phyloP scores from a whole-genome alignment of 2,797 vertebrate genomes.

The Pelodytes ibericus region DNA sequence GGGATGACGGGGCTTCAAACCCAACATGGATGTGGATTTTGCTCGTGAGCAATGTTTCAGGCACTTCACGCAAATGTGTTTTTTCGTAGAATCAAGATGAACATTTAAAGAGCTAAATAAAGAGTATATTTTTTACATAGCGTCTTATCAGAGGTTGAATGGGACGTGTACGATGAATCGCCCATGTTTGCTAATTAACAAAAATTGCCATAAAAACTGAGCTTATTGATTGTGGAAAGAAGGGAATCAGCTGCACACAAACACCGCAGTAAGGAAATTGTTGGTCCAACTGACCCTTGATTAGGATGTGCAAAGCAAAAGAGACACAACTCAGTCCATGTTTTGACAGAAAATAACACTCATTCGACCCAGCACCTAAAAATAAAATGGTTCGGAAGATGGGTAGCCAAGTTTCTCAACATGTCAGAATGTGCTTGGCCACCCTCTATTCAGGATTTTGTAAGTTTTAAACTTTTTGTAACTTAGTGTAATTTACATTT shows the following conservation, averaged over 20 bases:
- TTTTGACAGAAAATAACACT: too few species aligned
- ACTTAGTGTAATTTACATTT: constrained; percentile 81
- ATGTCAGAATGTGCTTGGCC: too few species aligned
- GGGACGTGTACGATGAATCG: constrained; percentile 57
- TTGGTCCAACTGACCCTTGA: too few species aligned
- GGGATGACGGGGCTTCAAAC: constrained; percentile 64
- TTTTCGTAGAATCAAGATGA: constrained; percentile 52
- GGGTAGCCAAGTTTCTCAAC: too few species aligned
- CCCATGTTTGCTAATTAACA: constrained; percentile 29
- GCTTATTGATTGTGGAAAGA: too few species aligned
- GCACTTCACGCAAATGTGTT: constrained; percentile 53
- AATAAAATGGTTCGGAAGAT: too few species aligned
- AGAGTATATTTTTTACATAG: constrained; percentile 53
- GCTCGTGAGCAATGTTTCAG: constrained; percentile 58
- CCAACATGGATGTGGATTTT: constrained; percentile 67
- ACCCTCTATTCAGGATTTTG: background rate
- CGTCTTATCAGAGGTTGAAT: constrained; percentile 57
- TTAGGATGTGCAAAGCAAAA: too few species aligned
- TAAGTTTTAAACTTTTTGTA: constrained; percentile 69
- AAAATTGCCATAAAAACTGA: constrained; percentile 34
- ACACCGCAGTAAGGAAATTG: too few species aligned
- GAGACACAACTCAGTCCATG: too few species aligned
- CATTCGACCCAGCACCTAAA: too few species aligned
- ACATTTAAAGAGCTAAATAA: constrained; percentile 57
- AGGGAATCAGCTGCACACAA: too few species aligned